Percentiles rank a stretch among this genome's conserved stretches.
Evolutionary conservation across 2,888 invertebrate genomes (phyloP).

Genomic region (Anarsia innoxiella): DNA sequence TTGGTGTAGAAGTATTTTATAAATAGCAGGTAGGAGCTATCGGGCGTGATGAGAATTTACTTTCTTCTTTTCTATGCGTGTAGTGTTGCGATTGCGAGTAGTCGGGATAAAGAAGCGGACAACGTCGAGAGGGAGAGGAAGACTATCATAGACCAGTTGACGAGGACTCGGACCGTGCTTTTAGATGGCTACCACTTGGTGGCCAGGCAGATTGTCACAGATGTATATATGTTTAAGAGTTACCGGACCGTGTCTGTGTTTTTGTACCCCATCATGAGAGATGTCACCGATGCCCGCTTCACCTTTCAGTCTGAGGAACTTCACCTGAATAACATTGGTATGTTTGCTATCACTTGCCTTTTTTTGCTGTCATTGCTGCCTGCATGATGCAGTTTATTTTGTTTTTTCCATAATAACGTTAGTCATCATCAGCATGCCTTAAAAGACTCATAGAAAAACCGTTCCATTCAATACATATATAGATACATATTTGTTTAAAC

Average conservation of each 20-base stretch:
- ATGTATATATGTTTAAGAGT: slow-evolving; percentile 64
- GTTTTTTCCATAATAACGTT: no score
- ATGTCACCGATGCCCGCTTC: slow-evolving; percentile 60
- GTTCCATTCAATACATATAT: no score
- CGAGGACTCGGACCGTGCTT: slow-evolving; percentile 53
- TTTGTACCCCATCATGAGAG: slow-evolving; percentile 55
- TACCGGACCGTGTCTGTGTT: slow-evolving; percentile 66
- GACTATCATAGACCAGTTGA: slow-evolving; percentile 55
- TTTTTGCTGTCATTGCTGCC: no score
- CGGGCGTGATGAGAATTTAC: slow-evolving; percentile 49
- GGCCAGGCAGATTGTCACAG: slow-evolving; percentile 59
- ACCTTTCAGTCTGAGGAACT: slow-evolving; percentile 68
- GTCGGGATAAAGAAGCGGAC: slow-evolving; percentile 54
- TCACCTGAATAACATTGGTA: slow-evolving; percentile 68
- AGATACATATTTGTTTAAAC: no score
- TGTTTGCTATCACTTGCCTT: slow-evolving; percentile 21
- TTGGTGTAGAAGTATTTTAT: background rate
- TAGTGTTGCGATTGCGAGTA: slow-evolving; percentile 42
- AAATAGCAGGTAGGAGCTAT: slow-evolving; percentile 43
- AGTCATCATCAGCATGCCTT: no score
- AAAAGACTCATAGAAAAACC: no score
- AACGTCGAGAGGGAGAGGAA: slow-evolving; percentile 58
- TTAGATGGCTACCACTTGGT: slow-evolving; percentile 60
- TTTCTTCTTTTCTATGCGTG: slow-evolving; percentile 48
- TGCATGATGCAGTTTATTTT: no score